Evolutionary conservation across 1,140 invertebrate species (phyloP), one percentile per base, ranked within the genome.

Genomic region (Drosophila sproati): DNA sequence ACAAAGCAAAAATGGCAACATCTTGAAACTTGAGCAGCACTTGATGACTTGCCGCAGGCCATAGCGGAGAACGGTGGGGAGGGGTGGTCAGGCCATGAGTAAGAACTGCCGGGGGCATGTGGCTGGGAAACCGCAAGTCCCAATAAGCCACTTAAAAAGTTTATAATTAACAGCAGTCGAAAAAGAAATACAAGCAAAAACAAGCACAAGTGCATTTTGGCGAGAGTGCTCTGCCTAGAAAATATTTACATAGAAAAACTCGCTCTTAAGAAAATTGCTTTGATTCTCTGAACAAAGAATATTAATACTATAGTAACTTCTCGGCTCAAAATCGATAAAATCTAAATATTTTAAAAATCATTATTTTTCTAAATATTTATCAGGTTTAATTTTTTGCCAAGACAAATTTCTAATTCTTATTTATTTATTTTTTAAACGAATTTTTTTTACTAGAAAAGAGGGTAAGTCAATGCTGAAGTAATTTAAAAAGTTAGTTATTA

Each of bases 91-190:
- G 51, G 61, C 43, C 20, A 20, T 20, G 20, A 20, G 20, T 20
- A 20, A 20, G 20, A 20, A 20, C 0, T 20, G 20, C 62, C 48
- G 37, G 73, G 56, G 51, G 56, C 61, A 28, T 28, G 5, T 35
- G 41, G 10, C 69, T 54, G n/a, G 45, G 54, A 72, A 82, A 74
- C 83, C 85, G 55, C 83, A 83, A 82, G 73, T 89, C 85, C 80
- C 83, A 88, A 88, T 89, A 88, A 88, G 85, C 83, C 85, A 88
- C 85, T 88, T 88, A 88, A 89, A 88, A 88, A 88, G 80, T 88
- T 88, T 88, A 88, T 88, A 88, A 88, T 88, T 88, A 88, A 87
- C 83, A 83, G 63, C 80, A 83, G 81, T 66, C 64, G 52, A 72
- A 60, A 67, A 50, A 48, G 20, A 35, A 73, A 70, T 69, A 62